Base-by-base conservation (phyloP, 2,797 vertebrate genomes). In the Capromys pilorides region DNA sequence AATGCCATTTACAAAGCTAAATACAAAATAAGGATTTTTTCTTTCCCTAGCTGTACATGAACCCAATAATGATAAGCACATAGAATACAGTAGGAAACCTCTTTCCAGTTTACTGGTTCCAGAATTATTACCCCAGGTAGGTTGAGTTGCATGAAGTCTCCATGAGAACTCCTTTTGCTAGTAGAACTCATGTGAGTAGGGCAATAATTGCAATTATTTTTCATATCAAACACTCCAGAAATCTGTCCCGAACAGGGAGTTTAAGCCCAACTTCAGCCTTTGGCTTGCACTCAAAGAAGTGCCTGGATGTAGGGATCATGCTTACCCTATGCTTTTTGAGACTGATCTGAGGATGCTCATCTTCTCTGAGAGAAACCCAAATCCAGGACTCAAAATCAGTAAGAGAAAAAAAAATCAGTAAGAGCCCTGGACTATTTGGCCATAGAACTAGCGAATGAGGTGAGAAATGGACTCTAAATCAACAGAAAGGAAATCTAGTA, bases 401-500 rank as follows among this genome's bases (percentile, higher is more conserved):
- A 94, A 93, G 41, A 93, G 39, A n/a, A n/a, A n/a, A n/a, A n/a
- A 88, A 57, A 92, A 61, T 97, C 96, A 97, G 78, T 92, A 94
- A 93, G 41, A 93, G 39, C 57, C 91, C 86, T 94, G 81, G 96
- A 61, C 21, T 97, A 84, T 66, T 88, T 96, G 96, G 80, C 57
- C 92, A 83, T 66, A 85, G 88, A 92, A 39, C 62, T 89, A 93
- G 79, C 95, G 86, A 95, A 92, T 73, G 94, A 82, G 77, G 92
- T 89, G 64, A 96, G 94, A 96, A 89, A 89, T 85, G 51, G 77
- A 69, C 45, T 69, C 77, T 86, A 67, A 59, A 67, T 94, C 95
- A 88, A 77, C 90, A 94, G 66, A 86, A 95, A 69, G 33, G 90
- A 97, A 97, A 64, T 78, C 33, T 54, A 89, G 28, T 24, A 66